Conservation (phyloP, 2,797 vertebrate species). For the Rhinogobio ventralis region DNA sequence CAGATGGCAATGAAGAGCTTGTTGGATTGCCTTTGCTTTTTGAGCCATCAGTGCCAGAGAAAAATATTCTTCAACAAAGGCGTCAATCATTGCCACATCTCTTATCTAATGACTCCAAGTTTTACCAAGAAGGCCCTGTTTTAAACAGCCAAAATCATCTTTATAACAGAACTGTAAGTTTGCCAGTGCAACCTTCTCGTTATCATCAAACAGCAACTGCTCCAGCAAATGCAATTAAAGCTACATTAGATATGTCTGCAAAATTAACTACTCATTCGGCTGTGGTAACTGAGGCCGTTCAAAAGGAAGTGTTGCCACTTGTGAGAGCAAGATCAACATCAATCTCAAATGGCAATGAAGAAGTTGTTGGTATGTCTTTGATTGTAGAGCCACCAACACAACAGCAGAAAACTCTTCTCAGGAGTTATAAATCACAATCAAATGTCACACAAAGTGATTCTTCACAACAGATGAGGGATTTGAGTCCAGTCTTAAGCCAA, state of each 20-base stretch:
- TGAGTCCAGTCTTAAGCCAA: conserved; percentile 2
- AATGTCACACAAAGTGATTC: neutral
- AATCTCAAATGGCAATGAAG: conserved; percentile 59
- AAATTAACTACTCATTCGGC: conserved; percentile 56
- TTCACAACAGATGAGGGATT: neutral
- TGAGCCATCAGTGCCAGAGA: conserved; percentile 19
- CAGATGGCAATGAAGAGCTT: conserved; percentile 27
- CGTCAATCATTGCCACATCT: conserved; percentile 21
- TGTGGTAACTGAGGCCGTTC: conserved; percentile 33
- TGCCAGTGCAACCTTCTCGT: conserved; percentile 28
- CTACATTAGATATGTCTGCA: conserved; percentile 75
- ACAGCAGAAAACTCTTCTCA: conserved; percentile 24
- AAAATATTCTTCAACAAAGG: conserved; percentile 3
- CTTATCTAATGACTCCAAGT: neutral
- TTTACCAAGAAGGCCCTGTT: conserved; percentile 36
- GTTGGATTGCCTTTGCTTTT: conserved; percentile 47
- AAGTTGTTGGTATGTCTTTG: conserved; percentile 69
- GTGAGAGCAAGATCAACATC: conserved; percentile 67
- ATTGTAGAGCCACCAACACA: conserved; percentile 63
- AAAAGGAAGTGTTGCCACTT: conserved; percentile 68
- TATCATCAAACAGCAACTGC: conserved; percentile 42
- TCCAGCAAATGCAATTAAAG: conserved; percentile 70
- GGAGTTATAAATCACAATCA: conserved; percentile 15
- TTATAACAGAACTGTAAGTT: conserved; percentile 41
- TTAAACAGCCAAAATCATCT: conserved; percentile 44